These are phyloP conservation scores for Nannospalax galili DNA, from an alignment of 2,113 vertebrate genomes.

Conservation along the genomic window DNA sequence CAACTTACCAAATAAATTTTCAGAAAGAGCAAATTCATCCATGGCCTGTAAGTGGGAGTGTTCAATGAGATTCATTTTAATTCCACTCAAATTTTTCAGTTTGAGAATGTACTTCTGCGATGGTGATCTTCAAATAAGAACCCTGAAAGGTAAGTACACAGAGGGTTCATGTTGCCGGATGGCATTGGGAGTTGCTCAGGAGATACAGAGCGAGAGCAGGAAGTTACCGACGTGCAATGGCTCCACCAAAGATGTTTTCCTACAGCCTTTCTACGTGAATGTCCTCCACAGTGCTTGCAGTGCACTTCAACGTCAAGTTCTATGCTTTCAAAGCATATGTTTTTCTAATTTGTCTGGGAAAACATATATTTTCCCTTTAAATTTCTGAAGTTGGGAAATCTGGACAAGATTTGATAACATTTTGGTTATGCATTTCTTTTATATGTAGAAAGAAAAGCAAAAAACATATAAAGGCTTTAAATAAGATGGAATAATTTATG, in stretches of 20 bases:
- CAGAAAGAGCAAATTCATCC: conserved; percentile 93
- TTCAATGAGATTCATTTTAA: conserved; percentile 94
- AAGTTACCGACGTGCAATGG: background rate
- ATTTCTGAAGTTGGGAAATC: conserved; percentile 22
- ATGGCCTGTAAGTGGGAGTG: conserved; percentile 89
- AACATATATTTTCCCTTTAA: conserved; percentile 37
- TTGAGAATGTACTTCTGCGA: conserved; percentile 38
- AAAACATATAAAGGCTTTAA: conserved; percentile 22
- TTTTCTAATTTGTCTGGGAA: conserved; percentile 24
- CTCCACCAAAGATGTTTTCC: background rate
- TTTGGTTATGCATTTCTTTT: conserved; percentile 36
- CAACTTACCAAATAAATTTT: conserved; percentile 94
- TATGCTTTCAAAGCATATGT: background rate
- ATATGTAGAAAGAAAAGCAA: background rate
- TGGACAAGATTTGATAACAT: background rate
- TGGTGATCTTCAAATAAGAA: conserved; percentile 55
- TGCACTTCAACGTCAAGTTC: background rate
- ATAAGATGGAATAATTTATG: background rate
- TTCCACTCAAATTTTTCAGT: conserved; percentile 87
- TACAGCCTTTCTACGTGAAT: background rate
- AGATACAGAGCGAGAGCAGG: background rate
- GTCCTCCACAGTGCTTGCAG: background rate
- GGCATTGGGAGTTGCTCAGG: background rate
- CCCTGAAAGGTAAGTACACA: conserved; percentile 75
- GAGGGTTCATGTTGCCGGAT: background rate